Percentiles rank a stretch among this genome's conserved stretches.
phyloP scores from a whole-genome alignment of 2,797 vertebrate genomes.

The Ceryle rudis region DNA sequence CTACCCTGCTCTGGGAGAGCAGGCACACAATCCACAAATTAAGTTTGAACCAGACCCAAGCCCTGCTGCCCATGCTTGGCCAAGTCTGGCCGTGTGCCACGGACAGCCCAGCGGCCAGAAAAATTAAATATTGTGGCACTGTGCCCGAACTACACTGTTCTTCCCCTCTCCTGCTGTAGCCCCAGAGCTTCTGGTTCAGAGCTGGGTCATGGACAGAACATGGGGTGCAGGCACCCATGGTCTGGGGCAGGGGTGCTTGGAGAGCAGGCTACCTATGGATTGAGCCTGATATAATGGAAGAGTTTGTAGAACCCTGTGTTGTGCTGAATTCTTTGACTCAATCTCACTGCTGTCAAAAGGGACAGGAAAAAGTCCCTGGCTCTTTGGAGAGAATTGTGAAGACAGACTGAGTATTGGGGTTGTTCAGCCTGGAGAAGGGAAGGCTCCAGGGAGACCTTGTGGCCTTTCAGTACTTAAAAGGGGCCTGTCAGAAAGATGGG shows the following conservation, averaged over 20 bases:
- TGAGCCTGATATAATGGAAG: neutral
- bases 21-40: neutral
- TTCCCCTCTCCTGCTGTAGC: neutral
- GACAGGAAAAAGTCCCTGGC: neutral
- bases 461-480: neutral
- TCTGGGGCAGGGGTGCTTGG: neutral
- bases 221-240: rapidly evolving
- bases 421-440: neutral
- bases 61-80: neutral
- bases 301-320: neutral
- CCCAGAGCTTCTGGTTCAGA: neutral
- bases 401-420: neutral
- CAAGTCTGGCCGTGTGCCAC: rapidly evolving
- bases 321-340: neutral
- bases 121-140: neutral
- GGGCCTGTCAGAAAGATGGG: neutral
- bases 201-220: neutral
- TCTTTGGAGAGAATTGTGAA: neutral
- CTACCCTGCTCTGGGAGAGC: neutral
- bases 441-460: neutral
- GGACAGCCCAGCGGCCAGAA: neutral
- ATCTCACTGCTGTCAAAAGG: neutral
- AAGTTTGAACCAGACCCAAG: neutral
- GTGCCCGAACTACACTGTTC: neutral
- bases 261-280: neutral